Evolutionary conservation across 2,113 vertebrate species (phyloP).

Genomic region (Mandrillus leucophaeus): DNA sequence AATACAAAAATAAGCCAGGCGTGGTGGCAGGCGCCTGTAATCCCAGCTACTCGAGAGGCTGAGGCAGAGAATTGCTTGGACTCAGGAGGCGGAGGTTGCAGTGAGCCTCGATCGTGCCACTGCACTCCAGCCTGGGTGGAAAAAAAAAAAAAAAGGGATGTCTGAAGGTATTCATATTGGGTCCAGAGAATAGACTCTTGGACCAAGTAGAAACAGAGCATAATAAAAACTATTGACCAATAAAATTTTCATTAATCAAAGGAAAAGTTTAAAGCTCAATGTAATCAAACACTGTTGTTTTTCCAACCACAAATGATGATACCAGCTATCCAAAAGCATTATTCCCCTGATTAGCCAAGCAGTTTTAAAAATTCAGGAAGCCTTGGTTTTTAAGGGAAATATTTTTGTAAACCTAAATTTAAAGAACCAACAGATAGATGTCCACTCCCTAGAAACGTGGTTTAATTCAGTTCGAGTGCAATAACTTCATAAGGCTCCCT

Average conservation of each 20-base stretch:
- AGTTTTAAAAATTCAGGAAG: not conserved
- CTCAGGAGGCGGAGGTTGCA: too few species aligned
- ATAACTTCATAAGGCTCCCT: not conserved
- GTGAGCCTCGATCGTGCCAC: too few species aligned
- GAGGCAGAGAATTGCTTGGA: too few species aligned
- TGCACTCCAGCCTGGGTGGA: too few species aligned
- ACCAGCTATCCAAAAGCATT: conserved; percentile 17
- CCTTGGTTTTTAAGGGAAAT: conserved; percentile 28
- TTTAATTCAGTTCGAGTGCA: not conserved
- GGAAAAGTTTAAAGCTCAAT: not conserved
- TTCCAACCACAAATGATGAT: conserved; percentile 23
- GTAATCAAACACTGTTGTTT: conserved; percentile 39
- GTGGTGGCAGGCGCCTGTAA: too few species aligned
- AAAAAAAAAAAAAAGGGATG: not conserved
- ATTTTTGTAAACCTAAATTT: conserved; percentile 20
- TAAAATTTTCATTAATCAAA: conserved; percentile 52
- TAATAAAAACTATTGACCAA: not conserved
- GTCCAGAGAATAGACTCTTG: not conserved
- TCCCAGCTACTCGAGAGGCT: too few species aligned
- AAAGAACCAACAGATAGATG: conserved; percentile 50
- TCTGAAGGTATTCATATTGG: conserved; percentile 1
- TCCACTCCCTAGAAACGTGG: not conserved
- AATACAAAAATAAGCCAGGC: too few species aligned
- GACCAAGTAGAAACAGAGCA: not conserved
- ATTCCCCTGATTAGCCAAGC: not conserved